Evolutionary conservation across 2,888 invertebrate species (phyloP).

Genomic region (Dinocampus coccinellae): DNA sequence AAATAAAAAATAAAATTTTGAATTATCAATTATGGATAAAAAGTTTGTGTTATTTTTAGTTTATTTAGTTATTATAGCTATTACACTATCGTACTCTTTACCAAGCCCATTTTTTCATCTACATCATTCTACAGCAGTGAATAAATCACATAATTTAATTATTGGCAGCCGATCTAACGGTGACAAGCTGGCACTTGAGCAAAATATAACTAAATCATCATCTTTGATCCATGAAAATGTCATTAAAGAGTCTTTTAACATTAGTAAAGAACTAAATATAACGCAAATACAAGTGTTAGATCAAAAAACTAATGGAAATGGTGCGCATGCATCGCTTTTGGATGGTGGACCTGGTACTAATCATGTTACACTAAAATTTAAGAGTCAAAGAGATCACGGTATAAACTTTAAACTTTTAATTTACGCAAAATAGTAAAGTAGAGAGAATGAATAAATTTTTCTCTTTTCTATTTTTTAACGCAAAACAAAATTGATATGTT

Average conservation of each 20-base stretch:
- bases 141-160: conserved; percentile 51
- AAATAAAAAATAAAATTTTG: neutral
- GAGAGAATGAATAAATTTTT: too few species aligned
- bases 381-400: conserved; percentile 67
- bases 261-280: conserved; percentile 50
- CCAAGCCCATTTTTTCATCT: conserved; percentile 3
- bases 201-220: conserved; percentile 44
- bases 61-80: conserved; percentile 20
- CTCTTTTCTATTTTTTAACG: too few species aligned
- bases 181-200: conserved; percentile 47
- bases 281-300: conserved; percentile 67
- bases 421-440: conserved; percentile 55
- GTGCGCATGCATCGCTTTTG: conserved; percentile 66
- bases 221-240: conserved; percentile 49
- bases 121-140: conserved; percentile 31
- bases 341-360: conserved; percentile 67
- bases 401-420: conserved; percentile 69
- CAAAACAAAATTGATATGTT: too few species aligned
- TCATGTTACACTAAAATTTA: conserved; percentile 66
- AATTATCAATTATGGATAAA: conserved; percentile 10
- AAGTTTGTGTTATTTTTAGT: conserved; percentile 35
- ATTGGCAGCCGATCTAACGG: conserved; percentile 51
- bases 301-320: conserved; percentile 67
- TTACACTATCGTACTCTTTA: conserved; percentile 20
- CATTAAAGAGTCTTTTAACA: conserved; percentile 41